phyloP scores from a whole-genome alignment of 2,888 invertebrate genomes.

The Ectemnius cavifrons region DNA sequence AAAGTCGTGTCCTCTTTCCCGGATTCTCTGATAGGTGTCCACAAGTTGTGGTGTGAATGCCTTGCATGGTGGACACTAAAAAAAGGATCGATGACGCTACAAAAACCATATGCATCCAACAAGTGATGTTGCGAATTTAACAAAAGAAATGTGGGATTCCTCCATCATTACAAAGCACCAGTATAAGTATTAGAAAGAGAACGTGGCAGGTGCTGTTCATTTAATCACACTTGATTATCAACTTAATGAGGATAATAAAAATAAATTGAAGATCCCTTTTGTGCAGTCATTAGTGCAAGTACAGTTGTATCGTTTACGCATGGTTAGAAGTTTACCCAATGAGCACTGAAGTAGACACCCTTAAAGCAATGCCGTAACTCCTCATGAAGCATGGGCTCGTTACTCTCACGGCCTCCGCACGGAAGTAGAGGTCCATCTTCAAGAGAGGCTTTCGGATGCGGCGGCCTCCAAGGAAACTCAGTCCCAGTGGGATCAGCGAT shows the following conservation, averaged over 20 bases:
- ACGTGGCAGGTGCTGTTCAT: background rate
- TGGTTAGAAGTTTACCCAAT: slow-evolving; percentile 84
- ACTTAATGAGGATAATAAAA: slow-evolving; percentile 16
- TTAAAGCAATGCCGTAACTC: slow-evolving; percentile 83
- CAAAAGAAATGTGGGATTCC: too few relatives aligned
- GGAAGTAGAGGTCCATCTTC: slow-evolving; percentile 75
- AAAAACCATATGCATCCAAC: too few relatives aligned
- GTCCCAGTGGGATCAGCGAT: slow-evolving; percentile 84
- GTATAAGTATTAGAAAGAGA: background rate
- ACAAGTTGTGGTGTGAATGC: slow-evolving; percentile 89
- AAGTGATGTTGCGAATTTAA: background rate
- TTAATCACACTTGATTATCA: background rate
- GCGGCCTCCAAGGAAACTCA: slow-evolving; percentile 89
- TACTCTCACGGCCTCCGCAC: slow-evolving; percentile 73
- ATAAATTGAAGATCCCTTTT: slow-evolving; percentile 3
- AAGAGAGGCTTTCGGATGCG: slow-evolving; percentile 78
- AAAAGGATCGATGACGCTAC: slow-evolving; percentile 45
- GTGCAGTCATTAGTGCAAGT: background rate
- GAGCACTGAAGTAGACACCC: slow-evolving; percentile 92
- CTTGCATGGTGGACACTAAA: slow-evolving; percentile 92
- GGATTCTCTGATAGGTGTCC: slow-evolving; percentile 85
- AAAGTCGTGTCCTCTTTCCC: slow-evolving; percentile 85
- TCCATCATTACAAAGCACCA: background rate
- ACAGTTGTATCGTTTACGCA: background rate
- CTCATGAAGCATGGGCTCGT: slow-evolving; percentile 79